phyloP scores from a whole-genome alignment of 2,113 vertebrate species.

The Haemorhous mexicanus region DNA sequence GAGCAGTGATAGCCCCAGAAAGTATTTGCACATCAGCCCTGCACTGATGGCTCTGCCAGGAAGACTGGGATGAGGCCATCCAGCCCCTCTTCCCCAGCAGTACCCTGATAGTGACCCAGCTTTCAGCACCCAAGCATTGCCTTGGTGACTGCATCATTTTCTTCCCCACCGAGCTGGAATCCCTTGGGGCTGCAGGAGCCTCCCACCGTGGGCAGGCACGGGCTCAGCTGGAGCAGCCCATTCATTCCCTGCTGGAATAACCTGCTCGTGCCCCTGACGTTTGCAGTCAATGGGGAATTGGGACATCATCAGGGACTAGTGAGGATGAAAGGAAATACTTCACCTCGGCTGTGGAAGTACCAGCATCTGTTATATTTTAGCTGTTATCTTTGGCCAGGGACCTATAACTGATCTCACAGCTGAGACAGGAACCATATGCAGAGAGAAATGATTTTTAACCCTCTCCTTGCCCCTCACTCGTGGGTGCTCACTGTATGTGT shows the following conservation, averaged over 20 bases:
- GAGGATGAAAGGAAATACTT: slow-evolving; percentile 69
- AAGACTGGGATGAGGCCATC: background rate
- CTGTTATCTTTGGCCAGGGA: slow-evolving; percentile 67
- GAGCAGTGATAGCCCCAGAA: background rate
- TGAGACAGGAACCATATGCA: slow-evolving; percentile 61
- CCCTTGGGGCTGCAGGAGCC: background rate
- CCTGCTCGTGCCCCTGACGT: slow-evolving; percentile 52
- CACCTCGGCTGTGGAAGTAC: slow-evolving; percentile 47
- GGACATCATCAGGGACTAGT: slow-evolving; percentile 48
- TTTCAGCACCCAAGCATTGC: background rate
- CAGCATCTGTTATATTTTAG: slow-evolving; percentile 62
- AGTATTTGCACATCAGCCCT: background rate
- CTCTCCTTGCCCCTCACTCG: slow-evolving; percentile 1
- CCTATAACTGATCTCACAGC: slow-evolving; percentile 55
- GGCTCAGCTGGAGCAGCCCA: background rate
- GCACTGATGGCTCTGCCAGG: background rate
- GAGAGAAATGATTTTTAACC: slow-evolving; percentile 44
- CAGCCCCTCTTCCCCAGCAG: fast-evolving
- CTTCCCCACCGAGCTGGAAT: background rate
- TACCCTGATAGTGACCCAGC: fast-evolving
- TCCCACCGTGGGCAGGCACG: fast-evolving
- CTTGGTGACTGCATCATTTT: background rate
- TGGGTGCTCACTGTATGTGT: background rate
- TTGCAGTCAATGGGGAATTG: slow-evolving; percentile 47
- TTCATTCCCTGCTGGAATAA: slow-evolving; percentile 40